Conservation (phyloP, 1,140 invertebrate species). For the Brachionus manjavacas region DNA sequence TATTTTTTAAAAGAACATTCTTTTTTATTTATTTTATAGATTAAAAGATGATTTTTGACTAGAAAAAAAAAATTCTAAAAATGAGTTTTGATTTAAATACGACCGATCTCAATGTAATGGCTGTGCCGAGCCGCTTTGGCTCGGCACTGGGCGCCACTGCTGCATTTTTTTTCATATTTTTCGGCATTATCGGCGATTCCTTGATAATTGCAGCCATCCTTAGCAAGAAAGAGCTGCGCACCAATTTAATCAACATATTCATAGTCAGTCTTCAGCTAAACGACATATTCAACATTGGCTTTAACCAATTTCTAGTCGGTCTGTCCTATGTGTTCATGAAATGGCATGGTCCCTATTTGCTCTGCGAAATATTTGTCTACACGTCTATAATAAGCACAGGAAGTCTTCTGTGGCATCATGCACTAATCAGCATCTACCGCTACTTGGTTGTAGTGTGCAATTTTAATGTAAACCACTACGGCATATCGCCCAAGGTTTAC, state of each 20-base stretch:
- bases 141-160: slow-evolving; percentile 5
- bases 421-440: slow-evolving; percentile 55
- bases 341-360: slow-evolving; percentile 4
- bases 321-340: slow-evolving; percentile 50
- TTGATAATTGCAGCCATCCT: slow-evolving; percentile 9
- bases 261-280: slow-evolving; percentile 51
- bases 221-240: slow-evolving; percentile 3
- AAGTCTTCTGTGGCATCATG: slow-evolving; percentile 55
- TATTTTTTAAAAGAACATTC: too few relatives aligned
- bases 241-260: slow-evolving; percentile 39
- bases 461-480: slow-evolving; percentile 50
- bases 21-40: not conserved
- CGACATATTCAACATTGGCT: slow-evolving; percentile 54
- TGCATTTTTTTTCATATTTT: slow-evolving; percentile 34
- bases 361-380: slow-evolving; percentile 40
- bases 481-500: slow-evolving; percentile 53
- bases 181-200: slow-evolving; percentile 29
- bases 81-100: not conserved
- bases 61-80: not conserved
- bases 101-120: not conserved
- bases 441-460: slow-evolving; percentile 56
- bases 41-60: not conserved
- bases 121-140: slow-evolving; percentile 9
- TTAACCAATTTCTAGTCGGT: slow-evolving; percentile 55
- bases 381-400: slow-evolving; percentile 44